Evolutionary conservation across 2,113 vertebrate species (phyloP).

Genomic region (Girardinichthys multiradiatus): DNA sequence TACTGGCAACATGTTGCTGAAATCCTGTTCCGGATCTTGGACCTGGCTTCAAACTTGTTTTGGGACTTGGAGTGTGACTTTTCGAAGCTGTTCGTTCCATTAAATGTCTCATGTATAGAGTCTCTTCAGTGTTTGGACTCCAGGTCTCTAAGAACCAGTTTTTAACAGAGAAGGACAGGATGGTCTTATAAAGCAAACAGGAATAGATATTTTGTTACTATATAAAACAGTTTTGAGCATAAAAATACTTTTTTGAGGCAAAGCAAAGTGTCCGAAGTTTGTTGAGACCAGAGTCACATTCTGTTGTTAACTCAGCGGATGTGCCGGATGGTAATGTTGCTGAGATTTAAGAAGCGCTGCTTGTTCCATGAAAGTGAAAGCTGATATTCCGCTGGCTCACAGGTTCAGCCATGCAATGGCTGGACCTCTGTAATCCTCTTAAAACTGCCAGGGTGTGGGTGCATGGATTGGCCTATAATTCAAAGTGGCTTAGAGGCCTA

Average conservation of each 20-base stretch:
- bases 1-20: too few species aligned
- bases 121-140: not conserved
- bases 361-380: slow-evolving; percentile 47
- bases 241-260: too few species aligned
- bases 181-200: too few species aligned
- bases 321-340: not conserved
- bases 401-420: slow-evolving; percentile 39
- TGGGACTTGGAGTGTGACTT: too few species aligned
- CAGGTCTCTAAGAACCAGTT: not conserved
- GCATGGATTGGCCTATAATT: slow-evolving; percentile 55
- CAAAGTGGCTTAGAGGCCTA: slow-evolving; percentile 69
- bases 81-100: not conserved
- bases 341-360: not conserved
- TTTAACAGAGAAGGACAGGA: not conserved
- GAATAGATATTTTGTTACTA: too few species aligned
- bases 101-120: not conserved
- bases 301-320: not conserved
- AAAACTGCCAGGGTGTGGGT: slow-evolving; percentile 34
- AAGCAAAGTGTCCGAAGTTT: not conserved
- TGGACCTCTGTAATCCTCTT: slow-evolving; percentile 62
- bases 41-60: too few species aligned
- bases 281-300: too few species aligned
- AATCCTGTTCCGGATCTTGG: too few species aligned
- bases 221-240: too few species aligned
- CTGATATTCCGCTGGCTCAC: slow-evolving; percentile 76